These are phyloP conservation scores for Nerophis lumbriciformis DNA, from an alignment of 2,113 vertebrate species.

Conservation along the genomic window DNA sequence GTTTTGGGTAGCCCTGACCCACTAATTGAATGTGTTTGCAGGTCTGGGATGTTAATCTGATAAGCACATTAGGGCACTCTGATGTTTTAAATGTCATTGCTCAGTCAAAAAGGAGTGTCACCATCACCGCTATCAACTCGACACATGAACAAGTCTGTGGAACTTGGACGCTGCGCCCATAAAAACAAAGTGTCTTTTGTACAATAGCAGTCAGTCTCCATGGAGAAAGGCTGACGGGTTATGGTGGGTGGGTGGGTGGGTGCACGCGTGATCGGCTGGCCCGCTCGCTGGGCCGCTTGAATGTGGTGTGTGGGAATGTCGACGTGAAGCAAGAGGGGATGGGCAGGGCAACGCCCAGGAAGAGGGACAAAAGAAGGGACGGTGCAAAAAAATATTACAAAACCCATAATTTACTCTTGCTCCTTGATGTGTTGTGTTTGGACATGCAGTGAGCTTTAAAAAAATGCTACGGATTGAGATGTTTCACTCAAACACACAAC, in stretches of 20 bases:
- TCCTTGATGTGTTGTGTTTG: background rate
- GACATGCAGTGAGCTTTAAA: too few species aligned
- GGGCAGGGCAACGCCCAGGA: slow-evolving; percentile 52
- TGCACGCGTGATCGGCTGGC: too few species aligned
- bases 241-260: slow-evolving; percentile 13
- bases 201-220: slow-evolving; percentile 46
- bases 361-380: slow-evolving; percentile 68
- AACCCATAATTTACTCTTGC: slow-evolving; percentile 41
- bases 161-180: slow-evolving; percentile 29
- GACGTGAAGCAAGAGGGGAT: slow-evolving; percentile 54
- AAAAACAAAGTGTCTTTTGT: slow-evolving; percentile 68
- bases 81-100: slow-evolving; percentile 10
- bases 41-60: background rate
- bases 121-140: slow-evolving; percentile 10
- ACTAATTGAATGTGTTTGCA: background rate
- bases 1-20: background rate
- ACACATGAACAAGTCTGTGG: slow-evolving; percentile 41
- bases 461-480: too few species aligned
- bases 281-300: slow-evolving; percentile 47
- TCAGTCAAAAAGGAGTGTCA: slow-evolving; percentile 17
- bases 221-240: slow-evolving; percentile 25
- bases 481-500: too few species aligned
- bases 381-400: slow-evolving; percentile 55
- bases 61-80: background rate
- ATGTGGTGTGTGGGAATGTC: slow-evolving; percentile 70